Percentiles rank a stretch among this genome's conserved stretches.
These are phyloP conservation scores for Betta splendens DNA, from an alignment of 2,797 vertebrate genomes.

Conservation along the genomic window DNA sequence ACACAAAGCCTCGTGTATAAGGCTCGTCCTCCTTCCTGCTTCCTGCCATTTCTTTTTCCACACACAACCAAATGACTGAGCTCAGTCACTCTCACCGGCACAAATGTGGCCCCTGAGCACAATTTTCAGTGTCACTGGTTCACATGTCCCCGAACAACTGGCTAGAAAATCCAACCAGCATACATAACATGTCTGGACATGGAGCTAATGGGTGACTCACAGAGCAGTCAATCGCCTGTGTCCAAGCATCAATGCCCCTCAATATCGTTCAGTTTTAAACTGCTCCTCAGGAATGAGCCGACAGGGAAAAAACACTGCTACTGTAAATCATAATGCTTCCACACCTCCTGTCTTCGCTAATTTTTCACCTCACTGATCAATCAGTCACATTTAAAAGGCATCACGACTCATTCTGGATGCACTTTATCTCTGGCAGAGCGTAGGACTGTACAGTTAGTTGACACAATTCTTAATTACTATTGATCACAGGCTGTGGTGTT, in stretches of 20 bases:
- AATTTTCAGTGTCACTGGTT: conserved; percentile 33
- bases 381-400: neutral
- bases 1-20: neutral
- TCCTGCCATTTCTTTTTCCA: conserved; percentile 21
- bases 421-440: conserved; percentile 19
- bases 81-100: conserved; percentile 24
- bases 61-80: conserved; percentile 23
- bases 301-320: neutral
- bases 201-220: conserved; percentile 12
- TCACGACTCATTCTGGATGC: neutral
- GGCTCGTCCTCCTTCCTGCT: conserved; percentile 20
- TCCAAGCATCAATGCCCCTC: conserved; percentile 1
- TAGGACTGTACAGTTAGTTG: conserved; percentile 18
- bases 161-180: conserved; percentile 29
- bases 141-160: conserved; percentile 3
- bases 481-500: conserved; percentile 29
- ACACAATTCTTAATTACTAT: conserved; percentile 35
- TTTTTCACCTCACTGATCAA: neutral
- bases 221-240: conserved; percentile 29
- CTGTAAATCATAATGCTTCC: neutral
- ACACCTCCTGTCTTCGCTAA: neutral
- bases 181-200: conserved; percentile 27
- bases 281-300: conserved; percentile 13
- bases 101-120: conserved; percentile 6
- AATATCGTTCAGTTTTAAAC: conserved; percentile 4